These are phyloP conservation scores for Xanthostigma xanthostigma DNA, from an alignment of 2,888 invertebrate genomes.

Conservation along the genomic window DNA sequence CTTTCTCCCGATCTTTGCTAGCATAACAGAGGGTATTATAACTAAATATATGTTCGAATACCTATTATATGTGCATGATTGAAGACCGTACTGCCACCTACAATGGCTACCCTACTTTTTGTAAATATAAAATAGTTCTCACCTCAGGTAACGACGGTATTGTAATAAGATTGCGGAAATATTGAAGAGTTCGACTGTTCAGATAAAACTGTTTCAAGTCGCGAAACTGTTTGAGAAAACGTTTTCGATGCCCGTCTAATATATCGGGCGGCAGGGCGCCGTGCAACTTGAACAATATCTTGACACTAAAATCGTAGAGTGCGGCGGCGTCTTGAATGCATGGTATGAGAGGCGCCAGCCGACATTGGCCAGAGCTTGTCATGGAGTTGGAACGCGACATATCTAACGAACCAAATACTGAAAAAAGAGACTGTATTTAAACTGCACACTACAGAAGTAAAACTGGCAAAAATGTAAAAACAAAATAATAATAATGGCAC, in stretches of 20 bases:
- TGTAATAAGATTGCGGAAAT: conserved; percentile 90
- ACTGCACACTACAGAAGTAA: too few relatives aligned
- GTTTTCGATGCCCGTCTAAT: conserved; percentile 72
- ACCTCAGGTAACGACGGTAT: conserved; percentile 85
- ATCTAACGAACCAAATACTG: conserved; percentile 88
- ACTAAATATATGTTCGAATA: too few relatives aligned
- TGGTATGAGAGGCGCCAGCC: conserved; percentile 87
- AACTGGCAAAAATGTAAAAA: too few relatives aligned
- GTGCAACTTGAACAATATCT: conserved; percentile 90
- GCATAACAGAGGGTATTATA: too few relatives aligned
- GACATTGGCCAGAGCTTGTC: conserved; percentile 93
- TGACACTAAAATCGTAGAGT: conserved; percentile 91
- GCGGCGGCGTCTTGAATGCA: conserved; percentile 92
- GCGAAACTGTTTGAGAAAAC: conserved; percentile 82
- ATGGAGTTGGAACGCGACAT: conserved; percentile 91
- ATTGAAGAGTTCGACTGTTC: conserved; percentile 85
- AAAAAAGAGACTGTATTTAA: conserved; percentile 15
- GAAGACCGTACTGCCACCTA: conserved; percentile 3
- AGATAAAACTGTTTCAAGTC: conserved; percentile 84
- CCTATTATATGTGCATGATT: too few relatives aligned
- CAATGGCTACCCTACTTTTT: too few relatives aligned
- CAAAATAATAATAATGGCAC: too few relatives aligned
- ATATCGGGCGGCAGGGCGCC: conserved; percentile 81
- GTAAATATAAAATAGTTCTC: conserved; percentile 14
- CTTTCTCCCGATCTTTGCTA: too few relatives aligned